Evolutionary conservation across 2,113 vertebrate genomes (phyloP).

Genomic region (Seriola rivoliana): DNA sequence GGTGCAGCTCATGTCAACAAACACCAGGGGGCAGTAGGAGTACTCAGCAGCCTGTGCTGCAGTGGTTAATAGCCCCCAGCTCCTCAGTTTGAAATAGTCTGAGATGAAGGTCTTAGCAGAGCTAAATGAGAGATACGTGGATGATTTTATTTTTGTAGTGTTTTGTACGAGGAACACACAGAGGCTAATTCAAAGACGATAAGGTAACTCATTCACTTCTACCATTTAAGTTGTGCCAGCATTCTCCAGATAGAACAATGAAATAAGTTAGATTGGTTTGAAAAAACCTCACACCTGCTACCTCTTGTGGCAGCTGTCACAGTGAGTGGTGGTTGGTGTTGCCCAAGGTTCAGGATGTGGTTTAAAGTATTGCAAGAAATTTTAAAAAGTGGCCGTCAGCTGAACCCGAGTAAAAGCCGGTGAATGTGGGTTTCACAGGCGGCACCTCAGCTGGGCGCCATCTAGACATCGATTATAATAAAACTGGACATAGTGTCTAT

Average conservation of each 20-base stretch:
- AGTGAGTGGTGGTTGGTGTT: neutral
- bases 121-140: too few species aligned
- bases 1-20: neutral
- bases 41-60: slow-evolving; percentile 8
- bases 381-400: neutral
- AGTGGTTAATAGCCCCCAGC: neutral
- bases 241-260: neutral
- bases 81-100: neutral
- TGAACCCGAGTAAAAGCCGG: neutral
- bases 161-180: neutral
- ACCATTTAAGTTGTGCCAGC: neutral
- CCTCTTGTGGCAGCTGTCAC: neutral
- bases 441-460: neutral
- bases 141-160: neutral
- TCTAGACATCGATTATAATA: neutral
- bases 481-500: neutral
- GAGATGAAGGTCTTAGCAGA: neutral
- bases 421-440: neutral
- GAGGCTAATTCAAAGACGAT: neutral
- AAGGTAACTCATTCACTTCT: neutral
- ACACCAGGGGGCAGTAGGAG: slow-evolving; percentile 75
- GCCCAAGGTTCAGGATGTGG: slow-evolving; percentile 28
- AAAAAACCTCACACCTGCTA: neutral
- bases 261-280: neutral
- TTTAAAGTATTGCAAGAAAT: slow-evolving; percentile 3